Percentiles rank a stretch among this genome's conserved stretches.
These are phyloP conservation scores for Phylloscopus whistleri DNA, from an alignment of 2,113 vertebrate genomes.

Conservation along the genomic window DNA sequence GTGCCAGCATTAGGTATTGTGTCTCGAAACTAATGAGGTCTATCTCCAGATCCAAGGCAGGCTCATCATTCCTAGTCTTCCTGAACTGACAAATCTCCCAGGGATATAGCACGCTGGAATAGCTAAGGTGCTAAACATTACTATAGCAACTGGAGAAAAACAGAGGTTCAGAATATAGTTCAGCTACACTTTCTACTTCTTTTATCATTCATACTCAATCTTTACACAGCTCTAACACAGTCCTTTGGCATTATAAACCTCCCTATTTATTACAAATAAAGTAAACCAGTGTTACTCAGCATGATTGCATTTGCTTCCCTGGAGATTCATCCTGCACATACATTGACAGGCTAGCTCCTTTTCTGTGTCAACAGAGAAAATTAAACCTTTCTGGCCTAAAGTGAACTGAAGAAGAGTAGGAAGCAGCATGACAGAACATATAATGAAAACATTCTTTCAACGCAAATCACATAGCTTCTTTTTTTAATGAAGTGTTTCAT, in stretches of 20 bases:
- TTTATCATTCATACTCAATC: not conserved
- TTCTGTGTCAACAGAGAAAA: slow-evolving; percentile 13
- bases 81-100: slow-evolving; percentile 3
- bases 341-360: not conserved
- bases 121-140: slow-evolving; percentile 21
- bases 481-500: not conserved
- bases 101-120: not conserved
- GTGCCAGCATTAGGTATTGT: not conserved
- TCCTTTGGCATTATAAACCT: not conserved
- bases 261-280: slow-evolving; percentile 6
- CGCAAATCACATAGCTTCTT: not conserved
- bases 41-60: not conserved
- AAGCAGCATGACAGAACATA: not conserved
- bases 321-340: not conserved
- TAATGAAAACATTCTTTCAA: not conserved
- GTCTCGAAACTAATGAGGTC: not conserved
- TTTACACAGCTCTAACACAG: not conserved
- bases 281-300: not conserved
- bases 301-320: not conserved
- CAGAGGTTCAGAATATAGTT: not conserved
- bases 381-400: slow-evolving; percentile 10
- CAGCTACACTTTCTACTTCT: not conserved
- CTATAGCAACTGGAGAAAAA: slow-evolving; percentile 28
- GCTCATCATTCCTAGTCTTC: not conserved
- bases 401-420: not conserved